A percentile compares a stretch with the other conserved stretches of the same genome.
Conservation (phyloP, 2,888 invertebrate genomes). For the Meghimatium bilineatum region DNA sequence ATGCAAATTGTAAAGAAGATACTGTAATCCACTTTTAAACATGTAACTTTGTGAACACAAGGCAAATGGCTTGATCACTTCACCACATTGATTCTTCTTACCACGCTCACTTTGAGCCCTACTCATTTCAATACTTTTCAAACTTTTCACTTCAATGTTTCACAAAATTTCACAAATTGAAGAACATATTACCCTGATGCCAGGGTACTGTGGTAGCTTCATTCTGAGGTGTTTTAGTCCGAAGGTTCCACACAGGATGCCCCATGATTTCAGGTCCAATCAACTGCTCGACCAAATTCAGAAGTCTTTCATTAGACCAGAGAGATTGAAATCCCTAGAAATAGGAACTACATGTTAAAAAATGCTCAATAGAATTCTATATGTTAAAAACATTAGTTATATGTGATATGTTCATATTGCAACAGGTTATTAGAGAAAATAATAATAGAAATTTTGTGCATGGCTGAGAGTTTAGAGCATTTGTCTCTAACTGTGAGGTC, state of each 20-base stretch:
- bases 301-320: slow-evolving; percentile 70
- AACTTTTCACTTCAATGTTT: background rate
- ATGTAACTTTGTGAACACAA: no score
- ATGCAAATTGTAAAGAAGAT: no score
- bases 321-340: slow-evolving; percentile 54
- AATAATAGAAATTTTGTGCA: no score
- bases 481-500: no score
- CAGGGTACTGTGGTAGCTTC: slow-evolving; percentile 74
- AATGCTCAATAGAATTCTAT: background rate
- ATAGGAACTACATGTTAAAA: background rate
- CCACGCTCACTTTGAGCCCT: no score
- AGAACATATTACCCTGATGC: slow-evolving; percentile 71
- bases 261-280: slow-evolving; percentile 54
- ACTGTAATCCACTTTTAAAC: no score
- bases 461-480: no score
- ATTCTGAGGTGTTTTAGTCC: slow-evolving; percentile 73
- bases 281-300: slow-evolving; percentile 74
- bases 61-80: no score
- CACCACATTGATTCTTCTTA: no score
- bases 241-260: slow-evolving; percentile 68
- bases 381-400: no score
- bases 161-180: background rate
- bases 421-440: no score
- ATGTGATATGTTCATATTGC: no score
- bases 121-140: background rate